Percentiles rank a stretch among this genome's conserved stretches.
Conservation (phyloP, 2,113 vertebrate genomes). For the Megaceryle torquata region DNA sequence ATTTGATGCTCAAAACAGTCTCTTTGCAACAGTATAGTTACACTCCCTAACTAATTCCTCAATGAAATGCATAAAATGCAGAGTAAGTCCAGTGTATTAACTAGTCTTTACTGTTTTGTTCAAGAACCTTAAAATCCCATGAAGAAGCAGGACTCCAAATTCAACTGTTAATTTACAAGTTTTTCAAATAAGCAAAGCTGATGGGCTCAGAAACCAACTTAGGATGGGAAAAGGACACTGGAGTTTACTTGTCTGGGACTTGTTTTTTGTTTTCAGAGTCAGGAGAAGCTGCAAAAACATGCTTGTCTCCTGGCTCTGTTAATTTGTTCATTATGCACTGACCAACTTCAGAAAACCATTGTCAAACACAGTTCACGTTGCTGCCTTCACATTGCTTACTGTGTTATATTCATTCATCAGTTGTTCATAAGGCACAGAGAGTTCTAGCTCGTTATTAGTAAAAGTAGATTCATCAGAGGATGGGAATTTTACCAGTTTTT, state of each 20-base stretch:
- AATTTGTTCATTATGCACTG: not conserved
- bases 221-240: not conserved
- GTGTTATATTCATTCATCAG: slow-evolving; percentile 90
- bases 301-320: slow-evolving; percentile 7
- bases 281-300: not conserved
- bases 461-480: slow-evolving; percentile 87
- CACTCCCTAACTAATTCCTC: not conserved
- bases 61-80: slow-evolving; percentile 5
- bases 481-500: slow-evolving; percentile 76
- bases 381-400: slow-evolving; percentile 78
- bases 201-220: slow-evolving; percentile 12
- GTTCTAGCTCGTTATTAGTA: slow-evolving; percentile 82
- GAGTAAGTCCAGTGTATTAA: slow-evolving; percentile 59
- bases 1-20: not conserved
- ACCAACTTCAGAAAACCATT: slow-evolving; percentile 11
- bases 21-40: slow-evolving; percentile 22
- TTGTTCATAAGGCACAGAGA: slow-evolving; percentile 88
- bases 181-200: slow-evolving; percentile 19
- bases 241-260: slow-evolving; percentile 22
- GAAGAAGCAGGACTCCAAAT: not conserved
- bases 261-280: slow-evolving; percentile 20
- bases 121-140: not conserved
- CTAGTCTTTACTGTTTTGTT: slow-evolving; percentile 36
- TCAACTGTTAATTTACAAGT: slow-evolving; percentile 55
- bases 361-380: slow-evolving; percentile 64